Conservation (phyloP, 2,797 vertebrate genomes). For the Anguilla marmorata region DNA sequence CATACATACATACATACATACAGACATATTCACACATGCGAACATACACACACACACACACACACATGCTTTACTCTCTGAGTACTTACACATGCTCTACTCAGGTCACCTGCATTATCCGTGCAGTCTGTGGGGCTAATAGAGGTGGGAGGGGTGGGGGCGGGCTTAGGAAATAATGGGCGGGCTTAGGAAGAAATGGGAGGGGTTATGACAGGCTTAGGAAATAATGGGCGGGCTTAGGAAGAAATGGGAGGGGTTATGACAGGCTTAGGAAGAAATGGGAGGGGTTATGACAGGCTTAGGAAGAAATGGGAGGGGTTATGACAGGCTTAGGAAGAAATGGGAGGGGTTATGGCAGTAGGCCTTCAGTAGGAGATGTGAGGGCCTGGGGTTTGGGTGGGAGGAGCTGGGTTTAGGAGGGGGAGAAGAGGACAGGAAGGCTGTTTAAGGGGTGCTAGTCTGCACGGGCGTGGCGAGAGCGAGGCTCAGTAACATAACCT, state of each 20-base stretch:
- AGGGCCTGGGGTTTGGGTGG: background rate
- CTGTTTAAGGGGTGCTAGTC: background rate
- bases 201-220: conserved; percentile 31
- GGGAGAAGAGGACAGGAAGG: background rate
- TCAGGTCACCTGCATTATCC: conserved; percentile 78
- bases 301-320: conserved; percentile 38
- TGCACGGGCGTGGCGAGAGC: background rate
- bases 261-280: background rate
- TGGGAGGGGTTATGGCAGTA: background rate
- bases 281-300: conserved; percentile 36
- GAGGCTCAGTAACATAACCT: background rate
- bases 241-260: conserved; percentile 37
- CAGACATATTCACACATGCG: background rate
- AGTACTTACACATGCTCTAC: conserved; percentile 76
- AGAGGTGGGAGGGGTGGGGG: conserved; percentile 56
- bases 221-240: conserved; percentile 41
- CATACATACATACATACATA: background rate
- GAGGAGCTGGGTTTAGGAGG: background rate
- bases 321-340: no score
- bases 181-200: conserved; percentile 36
- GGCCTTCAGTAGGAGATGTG: background rate
- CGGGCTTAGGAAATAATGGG: conserved; percentile 39
- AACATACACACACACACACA: background rate
- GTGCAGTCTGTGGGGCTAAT: conserved; percentile 58
- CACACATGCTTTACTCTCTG: background rate